These are phyloP conservation scores for Apolygus lucorum DNA, from an alignment of 1,140 invertebrate genomes.

Conservation along the genomic window DNA sequence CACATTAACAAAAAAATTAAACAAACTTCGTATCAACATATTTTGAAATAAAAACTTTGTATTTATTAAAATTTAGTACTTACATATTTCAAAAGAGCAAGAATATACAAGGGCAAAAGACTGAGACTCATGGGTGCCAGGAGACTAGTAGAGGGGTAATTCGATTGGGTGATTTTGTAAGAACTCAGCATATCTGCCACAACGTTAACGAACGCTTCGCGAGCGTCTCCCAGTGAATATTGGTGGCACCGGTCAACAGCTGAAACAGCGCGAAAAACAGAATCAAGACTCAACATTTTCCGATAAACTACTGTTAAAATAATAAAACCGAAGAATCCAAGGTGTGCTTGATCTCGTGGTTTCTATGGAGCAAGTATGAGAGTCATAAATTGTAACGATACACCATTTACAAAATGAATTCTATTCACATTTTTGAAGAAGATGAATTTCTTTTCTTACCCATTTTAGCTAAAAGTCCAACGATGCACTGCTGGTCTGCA, in stretches of 20 bases:
- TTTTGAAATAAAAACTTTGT: not conserved
- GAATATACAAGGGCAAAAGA: constrained; percentile 79
- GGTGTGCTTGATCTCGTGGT: too few relatives aligned
- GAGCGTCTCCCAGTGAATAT: constrained; percentile 79
- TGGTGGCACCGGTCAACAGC: constrained; percentile 85
- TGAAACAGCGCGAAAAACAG: too few relatives aligned
- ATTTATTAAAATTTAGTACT: constrained; percentile 38
- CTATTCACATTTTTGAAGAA: too few relatives aligned
- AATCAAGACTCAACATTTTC: too few relatives aligned
- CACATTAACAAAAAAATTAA: constrained; percentile 17
- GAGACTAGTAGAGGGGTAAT: constrained; percentile 50
- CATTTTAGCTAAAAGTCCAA: constrained; percentile 91
- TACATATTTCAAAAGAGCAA: constrained; percentile 85
- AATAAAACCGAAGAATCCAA: too few relatives aligned
- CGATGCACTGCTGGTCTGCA: constrained; percentile 93
- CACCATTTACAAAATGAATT: too few relatives aligned
- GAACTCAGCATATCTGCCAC: constrained; percentile 81
- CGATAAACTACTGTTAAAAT: too few relatives aligned
- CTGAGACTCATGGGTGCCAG: constrained; percentile 63
- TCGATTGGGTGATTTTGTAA: constrained; percentile 61
- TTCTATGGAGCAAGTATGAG: too few relatives aligned
- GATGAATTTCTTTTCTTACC: too few relatives aligned
- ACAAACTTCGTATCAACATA: too few relatives aligned
- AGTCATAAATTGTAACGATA: too few relatives aligned
- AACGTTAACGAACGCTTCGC: constrained; percentile 93